Base-by-base conservation (phyloP, 2,888 invertebrate genomes). In the Pseudococcus jackbeardsleyi region DNA sequence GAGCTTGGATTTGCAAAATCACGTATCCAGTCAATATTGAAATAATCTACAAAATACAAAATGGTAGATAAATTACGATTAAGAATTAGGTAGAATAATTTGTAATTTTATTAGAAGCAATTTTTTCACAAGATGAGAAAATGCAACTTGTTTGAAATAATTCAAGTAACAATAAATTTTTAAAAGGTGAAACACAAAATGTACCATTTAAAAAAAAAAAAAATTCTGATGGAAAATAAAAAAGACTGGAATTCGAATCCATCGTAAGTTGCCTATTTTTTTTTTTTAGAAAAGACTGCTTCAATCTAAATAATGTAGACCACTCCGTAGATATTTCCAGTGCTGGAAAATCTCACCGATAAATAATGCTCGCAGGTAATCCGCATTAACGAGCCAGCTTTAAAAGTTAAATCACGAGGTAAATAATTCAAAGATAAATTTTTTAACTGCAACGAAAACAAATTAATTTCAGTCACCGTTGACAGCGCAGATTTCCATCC, bases 361-460 rank as follows among this genome's bases (percentile, higher is more conserved):
- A 72, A 72, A 72, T 72, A 72, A 72, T 72, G 68, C 33, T 72
- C 68, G 68, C 68, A 72, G 15, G 11, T 72, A 72, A 72, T 72
- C 68, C 68, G 22, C 68, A 72, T 72, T 72, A 72, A 72, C 11
- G 22, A 22, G 68, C 68, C 68, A 72, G 68, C 68, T 72, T 12
- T 72, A 33, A 72, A 72, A 72, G 68, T 72, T 72, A 72, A 72
- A 72, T 72, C 68, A 33, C 68, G 68, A 72, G 68, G 68, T 72
- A 72, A 72, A 72, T 72, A 72, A 33, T 15, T 72, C 68, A 72
- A 72, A 26, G 33, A 72, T 72, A 33, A 26, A 72, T 72, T 72
- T 72, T 72, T 72, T 33, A 72, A 15, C 68, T 72, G 33, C 26
- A 72, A 72, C 26, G 26, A 12, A 72, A 72, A 26, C 68, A 72